phyloP scores from a whole-genome alignment of 2,113 vertebrate genomes.

The Tragelaphus scriptus region DNA sequence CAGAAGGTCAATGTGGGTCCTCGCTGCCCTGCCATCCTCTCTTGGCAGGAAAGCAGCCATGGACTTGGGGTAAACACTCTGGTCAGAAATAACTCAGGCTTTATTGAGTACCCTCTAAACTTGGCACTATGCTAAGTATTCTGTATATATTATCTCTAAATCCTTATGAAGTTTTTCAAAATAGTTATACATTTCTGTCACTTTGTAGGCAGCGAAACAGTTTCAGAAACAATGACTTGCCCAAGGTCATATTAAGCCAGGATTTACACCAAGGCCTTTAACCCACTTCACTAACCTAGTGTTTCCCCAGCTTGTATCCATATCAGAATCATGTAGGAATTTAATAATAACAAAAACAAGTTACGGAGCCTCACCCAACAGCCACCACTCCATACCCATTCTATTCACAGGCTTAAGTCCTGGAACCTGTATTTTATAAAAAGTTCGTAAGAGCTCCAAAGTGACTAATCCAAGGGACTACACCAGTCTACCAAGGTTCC shows the following conservation, averaged over 20 bases:
- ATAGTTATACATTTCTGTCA: not conserved
- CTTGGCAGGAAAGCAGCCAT: not conserved
- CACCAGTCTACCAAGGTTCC: no score
- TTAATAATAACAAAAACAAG: not conserved
- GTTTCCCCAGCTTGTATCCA: not conserved
- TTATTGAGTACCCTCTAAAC: not conserved
- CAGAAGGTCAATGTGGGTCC: not conserved
- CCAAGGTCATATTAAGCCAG: not conserved
- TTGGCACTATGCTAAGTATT: not conserved
- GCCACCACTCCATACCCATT: no score
- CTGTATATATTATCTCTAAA: not conserved
- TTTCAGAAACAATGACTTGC: not conserved
- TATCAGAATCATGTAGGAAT: not conserved
- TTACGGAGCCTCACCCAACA: not conserved
- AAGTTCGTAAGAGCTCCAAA: fast-evolving
- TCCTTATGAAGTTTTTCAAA: not conserved
- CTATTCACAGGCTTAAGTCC: not conserved
- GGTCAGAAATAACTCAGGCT: not conserved
- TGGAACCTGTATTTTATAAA: not conserved
- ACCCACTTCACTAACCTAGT: not conserved
- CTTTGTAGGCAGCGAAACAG: not conserved
- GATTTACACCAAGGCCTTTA: not conserved
- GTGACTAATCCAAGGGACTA: not conserved
- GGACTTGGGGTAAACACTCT: not conserved
- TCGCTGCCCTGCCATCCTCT: not conserved